Base-by-base conservation (phyloP, 2,888 invertebrate species). In the Petrophora chlorosata region DNA sequence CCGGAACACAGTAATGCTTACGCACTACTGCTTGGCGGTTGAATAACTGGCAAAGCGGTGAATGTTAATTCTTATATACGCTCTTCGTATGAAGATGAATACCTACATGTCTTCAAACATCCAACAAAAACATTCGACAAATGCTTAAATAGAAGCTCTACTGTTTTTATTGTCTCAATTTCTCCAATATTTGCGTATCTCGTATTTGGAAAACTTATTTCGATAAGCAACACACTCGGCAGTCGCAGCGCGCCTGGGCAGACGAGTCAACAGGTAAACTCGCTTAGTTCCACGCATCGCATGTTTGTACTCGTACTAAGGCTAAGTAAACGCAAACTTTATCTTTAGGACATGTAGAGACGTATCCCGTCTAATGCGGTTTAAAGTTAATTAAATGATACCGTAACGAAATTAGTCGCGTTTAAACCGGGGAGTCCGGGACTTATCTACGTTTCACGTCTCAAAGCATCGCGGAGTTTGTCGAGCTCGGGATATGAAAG, bases 201-300 rank as follows among this genome's bases (percentile, higher is more conserved):
- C 33, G 61, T 78, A 67, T 79, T 79, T 78, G 78, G 56, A 56
- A 65, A 75, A 76, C 63, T 71, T 75, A 76, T 77, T 77, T 65
- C 70, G 66, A 67, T 73, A 63, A 64, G 58, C 59, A 33, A 53
- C 55, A 53, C 51, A 48, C 49, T 16, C 30, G 53, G 49, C 45
- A 48, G 32, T 47, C 50, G 34, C 46, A 41, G 44, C 46, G 54
- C n/a, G 13, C 10, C 10, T 13, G 1, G n/a, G 55, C 61, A 48
- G 42, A 48, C 36, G 57, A 65, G 77, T 75, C 78, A 79, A 82
- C 75, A 80, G 74, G 78, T 72, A 80, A 81, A 84, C 79, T 80
- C 73, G 69, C 79, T 76, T 72, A 79, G 79, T 77, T 75, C 65
- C 59, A 70, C 75, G 75, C 79, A 76, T 73, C 68, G 52, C 36